Base-by-base conservation (phyloP, 2,797 vertebrate species). In the Fistularia tabacaria region DNA sequence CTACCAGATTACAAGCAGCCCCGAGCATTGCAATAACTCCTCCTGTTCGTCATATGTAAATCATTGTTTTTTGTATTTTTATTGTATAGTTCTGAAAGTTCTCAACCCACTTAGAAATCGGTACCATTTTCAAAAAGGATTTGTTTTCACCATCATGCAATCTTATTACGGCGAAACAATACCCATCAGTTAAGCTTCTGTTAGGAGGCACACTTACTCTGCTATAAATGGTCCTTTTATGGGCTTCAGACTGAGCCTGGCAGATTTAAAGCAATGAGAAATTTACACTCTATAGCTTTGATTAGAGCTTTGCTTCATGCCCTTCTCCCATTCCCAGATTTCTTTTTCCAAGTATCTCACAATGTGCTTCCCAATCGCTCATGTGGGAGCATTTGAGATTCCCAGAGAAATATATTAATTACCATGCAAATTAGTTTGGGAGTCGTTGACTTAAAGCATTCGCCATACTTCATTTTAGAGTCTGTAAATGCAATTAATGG, bases 401-500 rank as follows among this genome's bases (percentile, higher is more conserved):
- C 86, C 85, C 82, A 73, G 65, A 81, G 84, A 89, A 88, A 88
- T 79, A 54, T 82, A 88, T 88, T 88, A 88, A 92, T 90, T 86
- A 84, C 84, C 81, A 89, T 87, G 83, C 61, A 92, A 90, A 92
- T 88, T 85, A 75, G 62, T 73, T 85, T 80, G 86, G 73, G 74
- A 91, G 89, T 83, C 53, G 42, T 82, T 85, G 87, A 87, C 79
- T 87, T 88, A 88, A 91, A 87, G 68, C 84, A 87, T 91, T 86
- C 73, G 71, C 84, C 79, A 77, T 87, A 87, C 83, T 91, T 92
- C 71, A 90, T 91, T 89, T 88, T 79, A 86, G 85, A 89, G 77
- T 69, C 80, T 73, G 85, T 89, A 90, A 91, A 90, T 85, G 85
- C 82, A 88, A 92, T 90, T 90, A 91, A 84, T 87, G 79, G 77